A percentile compares a stretch with the other conserved stretches of the same genome.
Conservation (phyloP, 2,888 invertebrate genomes). For the Micoletzkya japonica region DNA sequence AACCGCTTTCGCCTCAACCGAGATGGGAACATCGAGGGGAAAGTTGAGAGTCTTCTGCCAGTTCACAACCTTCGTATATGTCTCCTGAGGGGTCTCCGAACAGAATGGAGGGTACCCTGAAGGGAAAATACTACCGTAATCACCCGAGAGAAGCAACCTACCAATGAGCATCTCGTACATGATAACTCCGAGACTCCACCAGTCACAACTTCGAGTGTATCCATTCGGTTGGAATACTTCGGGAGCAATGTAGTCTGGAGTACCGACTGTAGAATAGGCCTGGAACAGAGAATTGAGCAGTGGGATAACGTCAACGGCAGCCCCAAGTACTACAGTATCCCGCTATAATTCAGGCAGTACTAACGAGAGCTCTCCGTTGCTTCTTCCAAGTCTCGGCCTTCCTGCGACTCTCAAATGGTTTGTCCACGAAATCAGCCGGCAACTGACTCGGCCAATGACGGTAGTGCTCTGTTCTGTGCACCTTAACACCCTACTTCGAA, state of each 20-base stretch:
- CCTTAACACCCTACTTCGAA: conserved; percentile 40
- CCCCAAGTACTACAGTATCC: background rate
- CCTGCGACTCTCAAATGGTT: conserved; percentile 93
- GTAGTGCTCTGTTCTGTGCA: conserved; percentile 99
- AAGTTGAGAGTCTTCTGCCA: conserved; percentile 98
- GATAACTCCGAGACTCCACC: conserved; percentile 99
- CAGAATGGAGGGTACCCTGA: conserved; percentile 96
- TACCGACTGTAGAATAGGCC: conserved; percentile 77
- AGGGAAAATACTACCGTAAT: background rate
- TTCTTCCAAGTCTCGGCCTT: conserved; percentile 99
- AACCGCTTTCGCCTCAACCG: conserved; percentile 80
- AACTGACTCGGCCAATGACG: conserved; percentile 62
- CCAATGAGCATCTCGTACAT: conserved; percentile 99
- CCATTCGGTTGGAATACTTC: conserved; percentile 94
- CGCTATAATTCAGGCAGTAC: conserved; percentile 2
- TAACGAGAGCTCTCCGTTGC: conserved; percentile 76
- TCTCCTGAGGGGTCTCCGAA: conserved; percentile 96
- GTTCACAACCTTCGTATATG: conserved; percentile 96
- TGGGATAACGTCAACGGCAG: background rate
- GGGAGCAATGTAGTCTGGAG: conserved; percentile 99
- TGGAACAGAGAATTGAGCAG: conserved; percentile 44
- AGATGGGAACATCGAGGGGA: conserved; percentile 98
- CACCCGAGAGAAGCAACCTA: conserved; percentile 63
- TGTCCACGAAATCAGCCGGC: conserved; percentile 64
- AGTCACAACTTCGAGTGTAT: conserved; percentile 96